phyloP scores from a whole-genome alignment of 2,888 invertebrate species.

The Rhamnusium bicolor region DNA sequence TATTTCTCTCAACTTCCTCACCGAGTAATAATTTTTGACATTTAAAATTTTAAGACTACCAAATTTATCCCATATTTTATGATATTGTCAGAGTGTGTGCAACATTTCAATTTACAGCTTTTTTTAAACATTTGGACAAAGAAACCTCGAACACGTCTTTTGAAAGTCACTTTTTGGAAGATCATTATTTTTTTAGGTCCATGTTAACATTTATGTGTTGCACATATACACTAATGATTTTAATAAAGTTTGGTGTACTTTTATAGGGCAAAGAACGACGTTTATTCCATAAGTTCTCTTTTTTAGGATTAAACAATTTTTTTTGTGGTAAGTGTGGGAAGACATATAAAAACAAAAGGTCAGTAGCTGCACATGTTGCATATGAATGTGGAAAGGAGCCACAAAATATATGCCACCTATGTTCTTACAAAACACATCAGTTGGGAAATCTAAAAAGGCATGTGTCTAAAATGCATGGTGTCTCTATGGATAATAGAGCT shows the following conservation, averaged over 20 bases:
- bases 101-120: too few species aligned
- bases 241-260: too few species aligned
- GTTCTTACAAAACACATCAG: slow-evolving; percentile 4
- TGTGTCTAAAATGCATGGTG: neutral
- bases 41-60: too few species aligned
- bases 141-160: too few species aligned
- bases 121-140: too few species aligned
- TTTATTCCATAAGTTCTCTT: neutral
- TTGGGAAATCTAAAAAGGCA: slow-evolving; percentile 26
- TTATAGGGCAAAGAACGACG: too few species aligned
- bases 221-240: too few species aligned
- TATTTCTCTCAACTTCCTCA: too few species aligned
- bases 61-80: too few species aligned
- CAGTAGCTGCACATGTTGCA: neutral
- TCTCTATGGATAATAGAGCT: neutral
- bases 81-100: too few species aligned
- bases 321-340: slow-evolving; percentile 13
- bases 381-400: slow-evolving; percentile 21
- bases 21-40: too few species aligned
- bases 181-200: neutral
- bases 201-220: too few species aligned
- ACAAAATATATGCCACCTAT: neutral
- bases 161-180: neutral
- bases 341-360: slow-evolving; percentile 13
- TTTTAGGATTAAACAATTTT: neutral